These are phyloP conservation scores for Acanthis flammea DNA, from an alignment of 2,797 vertebrate species.

Conservation along the genomic window DNA sequence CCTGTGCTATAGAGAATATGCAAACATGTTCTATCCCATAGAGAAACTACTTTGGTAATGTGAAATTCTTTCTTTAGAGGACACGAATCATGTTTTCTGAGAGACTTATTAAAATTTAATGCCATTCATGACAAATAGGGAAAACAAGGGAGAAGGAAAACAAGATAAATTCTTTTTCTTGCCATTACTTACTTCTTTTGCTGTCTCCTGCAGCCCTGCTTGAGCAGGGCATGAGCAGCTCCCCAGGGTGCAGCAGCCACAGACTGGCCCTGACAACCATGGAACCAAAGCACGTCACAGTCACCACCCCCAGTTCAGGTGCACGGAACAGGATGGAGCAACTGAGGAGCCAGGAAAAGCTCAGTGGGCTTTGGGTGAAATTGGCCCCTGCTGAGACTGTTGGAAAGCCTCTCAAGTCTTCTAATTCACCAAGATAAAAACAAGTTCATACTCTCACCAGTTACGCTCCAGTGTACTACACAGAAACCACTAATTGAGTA, in stretches of 20 bases:
- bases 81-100: neutral
- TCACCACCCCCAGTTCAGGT: neutral
- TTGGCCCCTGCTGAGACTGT: no score
- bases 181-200: neutral
- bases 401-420: neutral
- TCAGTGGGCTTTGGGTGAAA: neutral
- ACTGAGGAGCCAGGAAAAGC: neutral
- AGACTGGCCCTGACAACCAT: rapidly evolving
- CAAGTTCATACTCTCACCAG: neutral
- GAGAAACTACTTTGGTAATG: neutral
- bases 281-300: neutral
- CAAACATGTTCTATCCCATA: neutral
- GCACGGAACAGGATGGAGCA: neutral
- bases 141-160: neutral
- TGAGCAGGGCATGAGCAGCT: neutral
- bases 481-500: neutral
- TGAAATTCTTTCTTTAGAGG: neutral
- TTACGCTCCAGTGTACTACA: neutral
- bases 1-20: neutral
- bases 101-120: neutral
- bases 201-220: neutral
- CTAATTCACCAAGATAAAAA: neutral
- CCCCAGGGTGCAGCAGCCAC: neutral
- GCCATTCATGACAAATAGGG: neutral
- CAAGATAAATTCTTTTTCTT: neutral